A percentile compares a stretch with the other conserved stretches of the same genome.
These are phyloP conservation scores for Brachionichthys hirsutus DNA, from an alignment of 2,113 vertebrate genomes.

Conservation along the genomic window DNA sequence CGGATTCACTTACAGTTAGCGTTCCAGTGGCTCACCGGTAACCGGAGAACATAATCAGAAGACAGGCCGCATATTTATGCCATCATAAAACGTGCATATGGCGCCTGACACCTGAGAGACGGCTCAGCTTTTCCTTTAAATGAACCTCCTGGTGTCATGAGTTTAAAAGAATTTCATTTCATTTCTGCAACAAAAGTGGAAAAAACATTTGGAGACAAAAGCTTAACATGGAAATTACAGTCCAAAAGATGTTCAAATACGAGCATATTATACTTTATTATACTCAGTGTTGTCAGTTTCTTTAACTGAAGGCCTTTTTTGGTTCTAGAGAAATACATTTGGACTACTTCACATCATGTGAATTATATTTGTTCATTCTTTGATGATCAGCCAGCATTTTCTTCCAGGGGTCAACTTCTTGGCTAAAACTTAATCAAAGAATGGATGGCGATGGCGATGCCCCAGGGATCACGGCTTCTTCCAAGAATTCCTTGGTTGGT, in stretches of 20 bases:
- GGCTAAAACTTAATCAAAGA: constrained; percentile 58
- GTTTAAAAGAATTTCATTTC: not conserved
- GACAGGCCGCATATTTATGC: constrained; percentile 32
- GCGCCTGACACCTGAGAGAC: not conserved
- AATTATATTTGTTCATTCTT: constrained; percentile 57
- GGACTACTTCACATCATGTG: constrained; percentile 11
- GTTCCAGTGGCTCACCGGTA: constrained; percentile 61
- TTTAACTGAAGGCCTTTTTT: constrained; percentile 7
- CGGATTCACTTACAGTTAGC: constrained; percentile 70
- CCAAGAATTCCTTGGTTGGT: constrained; percentile 19
- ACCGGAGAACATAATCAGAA: constrained; percentile 49
- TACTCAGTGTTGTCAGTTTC: not conserved
- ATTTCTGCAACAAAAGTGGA: not conserved
- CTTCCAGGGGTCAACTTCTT: constrained; percentile 42
- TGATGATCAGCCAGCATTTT: constrained; percentile 32
- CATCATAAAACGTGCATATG: constrained; percentile 51
- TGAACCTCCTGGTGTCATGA: not conserved
- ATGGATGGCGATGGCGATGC: constrained; percentile 42
- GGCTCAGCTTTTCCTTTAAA: constrained; percentile 5
- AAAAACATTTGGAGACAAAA: constrained; percentile 1
- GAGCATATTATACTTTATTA: no score
- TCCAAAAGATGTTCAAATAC: not conserved
- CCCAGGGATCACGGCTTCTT: not conserved
- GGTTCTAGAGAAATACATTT: not conserved
- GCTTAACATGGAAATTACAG: not conserved